Evolutionary conservation across 2,888 invertebrate species (phyloP).

Genomic region (Amorpha juglandis): DNA sequence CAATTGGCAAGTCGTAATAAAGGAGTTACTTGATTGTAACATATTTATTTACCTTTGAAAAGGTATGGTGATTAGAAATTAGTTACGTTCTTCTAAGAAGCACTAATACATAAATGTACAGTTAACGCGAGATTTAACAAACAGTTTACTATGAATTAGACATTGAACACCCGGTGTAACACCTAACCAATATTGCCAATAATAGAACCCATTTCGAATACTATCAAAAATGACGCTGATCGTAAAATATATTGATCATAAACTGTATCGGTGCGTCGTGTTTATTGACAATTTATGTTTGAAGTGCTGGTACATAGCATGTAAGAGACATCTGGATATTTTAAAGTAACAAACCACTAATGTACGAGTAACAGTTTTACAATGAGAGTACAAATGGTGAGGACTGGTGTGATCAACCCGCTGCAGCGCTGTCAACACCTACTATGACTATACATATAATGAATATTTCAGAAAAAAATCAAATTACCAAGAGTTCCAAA

Average conservation of each 20-base stretch:
- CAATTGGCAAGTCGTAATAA: no score
- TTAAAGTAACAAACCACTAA: not conserved
- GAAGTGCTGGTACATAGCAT: constrained; percentile 22
- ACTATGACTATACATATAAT: no score
- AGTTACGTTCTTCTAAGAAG: not conserved
- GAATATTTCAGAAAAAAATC: no score
- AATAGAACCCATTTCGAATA: constrained; percentile 43
- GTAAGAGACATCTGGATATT: not conserved
- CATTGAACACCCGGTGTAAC: constrained; percentile 20
- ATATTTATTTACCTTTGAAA: no score
- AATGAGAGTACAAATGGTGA: no score
- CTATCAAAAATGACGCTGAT: constrained; percentile 45
- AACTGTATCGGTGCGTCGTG: constrained; percentile 40
- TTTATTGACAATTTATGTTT: constrained; percentile 29
- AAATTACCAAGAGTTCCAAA: no score
- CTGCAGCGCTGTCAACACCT: no score
- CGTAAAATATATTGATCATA: constrained; percentile 46
- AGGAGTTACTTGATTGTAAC: no score
- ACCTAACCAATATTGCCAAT: constrained; percentile 39
- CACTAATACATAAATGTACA: not conserved
- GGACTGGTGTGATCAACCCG: no score
- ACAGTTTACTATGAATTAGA: constrained; percentile 11
- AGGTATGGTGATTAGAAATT: no score
- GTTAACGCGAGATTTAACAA: not conserved
- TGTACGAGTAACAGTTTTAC: not conserved